A percentile compares a stretch with the other conserved stretches of the same genome.
These are phyloP conservation scores for Aldrovandia affinis DNA, from an alignment of 2,797 vertebrate species.

Conservation along the genomic window DNA sequence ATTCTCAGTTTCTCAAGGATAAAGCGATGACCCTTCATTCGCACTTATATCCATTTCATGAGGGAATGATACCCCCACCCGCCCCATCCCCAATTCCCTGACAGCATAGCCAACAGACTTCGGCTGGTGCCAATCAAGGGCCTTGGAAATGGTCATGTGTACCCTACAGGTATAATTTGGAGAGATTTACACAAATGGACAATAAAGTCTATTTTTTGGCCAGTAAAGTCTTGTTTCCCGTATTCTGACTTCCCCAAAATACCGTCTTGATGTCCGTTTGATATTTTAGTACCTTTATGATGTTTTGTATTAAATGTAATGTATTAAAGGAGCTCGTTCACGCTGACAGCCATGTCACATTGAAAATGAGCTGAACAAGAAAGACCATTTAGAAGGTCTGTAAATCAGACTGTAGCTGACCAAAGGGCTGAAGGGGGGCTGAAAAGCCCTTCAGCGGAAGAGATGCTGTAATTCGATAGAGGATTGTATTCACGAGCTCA, in stretches of 20 bases:
- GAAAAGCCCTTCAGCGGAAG: too few species aligned
- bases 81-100: slow-evolving; percentile 19
- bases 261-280: neutral
- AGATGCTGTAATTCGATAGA: too few species aligned
- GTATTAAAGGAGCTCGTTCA: too few species aligned
- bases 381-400: too few species aligned
- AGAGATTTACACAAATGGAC: neutral
- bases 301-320: too few species aligned
- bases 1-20: slow-evolving; percentile 86
- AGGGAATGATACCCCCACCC: slow-evolving; percentile 57
- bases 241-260: neutral
- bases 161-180: neutral
- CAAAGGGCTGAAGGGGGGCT: too few species aligned
- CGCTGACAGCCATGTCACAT: too few species aligned
- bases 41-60: slow-evolving; percentile 80
- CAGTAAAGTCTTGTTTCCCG: neutral
- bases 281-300: neutral
- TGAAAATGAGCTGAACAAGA: too few species aligned
- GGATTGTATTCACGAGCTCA: too few species aligned
- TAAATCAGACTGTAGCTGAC: too few species aligned
- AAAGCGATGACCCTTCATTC: slow-evolving; percentile 81
- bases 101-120: slow-evolving; percentile 57
- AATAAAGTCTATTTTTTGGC: neutral
- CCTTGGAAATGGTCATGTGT: neutral
- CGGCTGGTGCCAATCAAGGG: slow-evolving; percentile 61